Evolutionary conservation across 2,888 invertebrate species (phyloP).

Genomic region (Yponomeuta plumbellus): DNA sequence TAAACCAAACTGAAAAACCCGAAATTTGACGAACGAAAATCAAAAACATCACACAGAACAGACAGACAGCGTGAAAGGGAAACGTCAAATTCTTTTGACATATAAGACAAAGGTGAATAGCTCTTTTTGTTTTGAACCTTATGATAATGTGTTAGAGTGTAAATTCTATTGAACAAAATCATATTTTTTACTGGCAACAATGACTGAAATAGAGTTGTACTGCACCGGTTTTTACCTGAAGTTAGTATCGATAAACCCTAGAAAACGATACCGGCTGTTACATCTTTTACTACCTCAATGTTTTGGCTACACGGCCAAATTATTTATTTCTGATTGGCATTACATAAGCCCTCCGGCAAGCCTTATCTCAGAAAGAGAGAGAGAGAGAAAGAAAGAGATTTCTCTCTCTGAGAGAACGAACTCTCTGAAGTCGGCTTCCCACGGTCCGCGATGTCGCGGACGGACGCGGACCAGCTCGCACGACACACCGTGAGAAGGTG

Average conservation of each 20-base stretch:
- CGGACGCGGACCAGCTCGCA: too few species aligned
- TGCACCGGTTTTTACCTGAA: background rate
- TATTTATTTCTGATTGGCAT: too few species aligned
- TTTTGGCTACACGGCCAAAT: too few species aligned
- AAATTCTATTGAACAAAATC: background rate
- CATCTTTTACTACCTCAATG: too few species aligned
- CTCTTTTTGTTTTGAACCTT: background rate
- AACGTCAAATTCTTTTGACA: conserved; percentile 13
- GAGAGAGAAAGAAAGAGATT: too few species aligned
- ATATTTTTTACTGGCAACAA: background rate
- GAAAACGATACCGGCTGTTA: too few species aligned
- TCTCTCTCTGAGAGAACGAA: too few species aligned
- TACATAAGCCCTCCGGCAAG: too few species aligned
- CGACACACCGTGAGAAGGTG: too few species aligned
- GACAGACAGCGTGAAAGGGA: background rate
- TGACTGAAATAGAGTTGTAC: background rate
- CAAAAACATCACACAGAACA: conserved; percentile 9
- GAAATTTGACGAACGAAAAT: background rate
- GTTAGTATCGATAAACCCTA: background rate
- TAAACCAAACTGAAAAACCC: background rate
- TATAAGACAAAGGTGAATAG: background rate
- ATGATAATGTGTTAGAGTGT: background rate
- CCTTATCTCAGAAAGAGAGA: too few species aligned
- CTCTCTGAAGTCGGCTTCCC: too few species aligned
- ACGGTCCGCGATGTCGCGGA: too few species aligned